These are phyloP conservation scores for Halocaridina rubra DNA, from an alignment of 2,888 invertebrate genomes.

Conservation along the genomic window DNA sequence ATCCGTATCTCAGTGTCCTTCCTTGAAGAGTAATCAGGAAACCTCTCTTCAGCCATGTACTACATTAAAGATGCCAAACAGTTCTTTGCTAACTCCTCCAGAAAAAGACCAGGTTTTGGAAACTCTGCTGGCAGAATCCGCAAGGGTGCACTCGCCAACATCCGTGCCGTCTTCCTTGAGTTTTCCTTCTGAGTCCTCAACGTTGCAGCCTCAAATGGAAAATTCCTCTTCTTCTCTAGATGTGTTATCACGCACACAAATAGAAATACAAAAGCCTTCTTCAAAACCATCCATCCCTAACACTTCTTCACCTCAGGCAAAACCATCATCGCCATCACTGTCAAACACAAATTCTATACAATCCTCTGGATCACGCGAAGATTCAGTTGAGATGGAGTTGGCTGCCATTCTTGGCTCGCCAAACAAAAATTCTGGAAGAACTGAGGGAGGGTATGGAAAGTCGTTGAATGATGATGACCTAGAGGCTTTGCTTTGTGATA, in stretches of 20 bases:
- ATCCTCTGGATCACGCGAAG: constrained; percentile 6
- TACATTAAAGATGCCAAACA: not conserved
- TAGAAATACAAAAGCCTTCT: not conserved
- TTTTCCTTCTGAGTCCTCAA: not conserved
- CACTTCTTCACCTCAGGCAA: not conserved
- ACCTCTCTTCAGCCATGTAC: not conserved
- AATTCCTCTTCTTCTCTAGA: not conserved
- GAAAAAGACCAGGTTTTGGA: no score
- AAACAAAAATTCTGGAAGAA: constrained; percentile 38
- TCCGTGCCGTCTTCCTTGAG: not conserved
- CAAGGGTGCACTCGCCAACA: no score
- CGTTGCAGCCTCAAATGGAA: not conserved
- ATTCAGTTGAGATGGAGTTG: constrained; percentile 46
- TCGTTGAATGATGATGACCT: constrained; percentile 36
- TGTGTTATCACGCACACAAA: no score
- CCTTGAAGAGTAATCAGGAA: not conserved
- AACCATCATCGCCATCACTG: not conserved
- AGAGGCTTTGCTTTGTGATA: constrained; percentile 12
- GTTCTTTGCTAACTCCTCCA: not conserved
- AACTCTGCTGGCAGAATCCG: no score
- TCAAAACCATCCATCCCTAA: not conserved
- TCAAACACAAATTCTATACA: not conserved
- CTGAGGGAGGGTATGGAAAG: constrained; percentile 18
- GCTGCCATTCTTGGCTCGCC: constrained; percentile 56
- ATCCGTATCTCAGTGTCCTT: not conserved